phyloP scores from a whole-genome alignment of 2,113 vertebrate species.

The Gymnorhina tibicen region DNA sequence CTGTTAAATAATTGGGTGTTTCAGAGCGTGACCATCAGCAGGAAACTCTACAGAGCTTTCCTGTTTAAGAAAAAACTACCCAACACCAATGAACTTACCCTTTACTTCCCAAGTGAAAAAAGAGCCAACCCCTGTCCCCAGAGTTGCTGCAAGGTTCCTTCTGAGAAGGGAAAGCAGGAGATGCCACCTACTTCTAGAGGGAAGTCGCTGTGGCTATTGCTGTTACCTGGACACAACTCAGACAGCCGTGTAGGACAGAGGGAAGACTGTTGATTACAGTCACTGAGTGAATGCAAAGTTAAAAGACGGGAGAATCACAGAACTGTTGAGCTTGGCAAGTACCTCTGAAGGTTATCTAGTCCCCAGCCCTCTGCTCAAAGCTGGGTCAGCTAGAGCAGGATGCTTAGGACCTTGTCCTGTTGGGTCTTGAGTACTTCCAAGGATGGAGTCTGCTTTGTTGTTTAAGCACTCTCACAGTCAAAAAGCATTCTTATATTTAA shows the following conservation, averaged over 20 bases:
- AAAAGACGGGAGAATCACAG: not conserved
- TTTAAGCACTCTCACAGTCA: not conserved
- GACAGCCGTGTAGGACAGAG: not conserved
- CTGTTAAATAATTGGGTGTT: not conserved
- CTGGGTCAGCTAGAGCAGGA: not conserved
- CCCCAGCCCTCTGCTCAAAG: not conserved
- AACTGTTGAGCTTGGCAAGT: not conserved
- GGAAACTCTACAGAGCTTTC: not conserved
- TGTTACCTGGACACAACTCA: not conserved
- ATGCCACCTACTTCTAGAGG: not conserved
- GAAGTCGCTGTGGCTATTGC: not conserved
- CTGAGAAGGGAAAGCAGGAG: not conserved
- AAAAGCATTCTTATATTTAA: not conserved
- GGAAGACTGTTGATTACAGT: not conserved
- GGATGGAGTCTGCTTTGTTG: not conserved
- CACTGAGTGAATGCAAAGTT: not conserved
- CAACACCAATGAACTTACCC: not conserved
- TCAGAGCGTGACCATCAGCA: not conserved
- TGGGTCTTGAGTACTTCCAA: not conserved
- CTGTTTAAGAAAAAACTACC: not conserved
- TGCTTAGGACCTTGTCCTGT: not conserved
- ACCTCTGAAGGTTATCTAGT: not conserved
- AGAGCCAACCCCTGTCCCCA: not conserved
- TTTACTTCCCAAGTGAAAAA: not conserved
- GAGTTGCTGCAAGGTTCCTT: not conserved